phyloP scores from a whole-genome alignment of 2,797 vertebrate species.

The Leptodactylus fallax region DNA sequence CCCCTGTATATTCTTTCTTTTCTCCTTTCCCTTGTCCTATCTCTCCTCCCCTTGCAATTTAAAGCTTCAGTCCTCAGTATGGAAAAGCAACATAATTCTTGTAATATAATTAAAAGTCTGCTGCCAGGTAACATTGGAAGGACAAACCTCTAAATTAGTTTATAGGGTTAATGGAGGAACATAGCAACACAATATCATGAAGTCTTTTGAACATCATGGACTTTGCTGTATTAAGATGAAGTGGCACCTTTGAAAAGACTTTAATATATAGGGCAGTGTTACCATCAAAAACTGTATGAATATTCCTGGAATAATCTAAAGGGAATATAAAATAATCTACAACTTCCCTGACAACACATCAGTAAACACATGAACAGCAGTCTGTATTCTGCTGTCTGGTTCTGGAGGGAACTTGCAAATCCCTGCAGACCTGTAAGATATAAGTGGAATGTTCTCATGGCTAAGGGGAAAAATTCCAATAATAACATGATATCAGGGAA shows the following conservation, averaged over 20 bases:
- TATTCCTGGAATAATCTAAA: too few species aligned
- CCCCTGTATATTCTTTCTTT: neutral
- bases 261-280: too few species aligned
- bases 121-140: neutral
- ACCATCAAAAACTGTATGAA: too few species aligned
- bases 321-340: too few species aligned
- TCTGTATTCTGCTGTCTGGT: neutral
- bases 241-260: too few species aligned
- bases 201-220: too few species aligned
- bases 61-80: neutral
- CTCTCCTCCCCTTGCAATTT: constrained; percentile 10
- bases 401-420: neutral
- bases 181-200: too few species aligned
- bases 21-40: neutral
- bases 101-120: neutral
- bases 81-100: neutral
- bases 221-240: too few species aligned
- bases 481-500: neutral
- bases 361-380: neutral
- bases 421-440: neutral
- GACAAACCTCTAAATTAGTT: neutral
- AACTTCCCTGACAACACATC: too few species aligned
- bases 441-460: neutral
- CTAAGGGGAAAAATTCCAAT: neutral
- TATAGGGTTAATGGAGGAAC: neutral